These are phyloP conservation scores for Sapayoa aenigma DNA, from an alignment of 2,113 vertebrate species.

Conservation along the genomic window DNA sequence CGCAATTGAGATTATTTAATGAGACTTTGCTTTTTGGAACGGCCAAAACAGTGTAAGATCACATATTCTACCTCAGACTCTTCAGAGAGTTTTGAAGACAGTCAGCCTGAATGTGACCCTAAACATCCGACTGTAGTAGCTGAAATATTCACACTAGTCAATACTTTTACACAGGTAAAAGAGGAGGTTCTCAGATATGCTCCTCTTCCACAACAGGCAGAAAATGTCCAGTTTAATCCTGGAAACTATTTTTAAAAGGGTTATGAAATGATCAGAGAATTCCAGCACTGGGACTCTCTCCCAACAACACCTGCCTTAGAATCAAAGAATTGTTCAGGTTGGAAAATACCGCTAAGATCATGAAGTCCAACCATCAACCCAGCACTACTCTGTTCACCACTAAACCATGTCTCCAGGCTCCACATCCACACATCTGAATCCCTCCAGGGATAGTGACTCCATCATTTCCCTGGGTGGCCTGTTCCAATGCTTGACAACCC, in stretches of 20 bases:
- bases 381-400: not conserved
- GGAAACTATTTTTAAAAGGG: not conserved
- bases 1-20: not conserved
- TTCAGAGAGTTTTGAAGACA: not conserved
- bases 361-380: not conserved
- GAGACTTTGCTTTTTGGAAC: not conserved
- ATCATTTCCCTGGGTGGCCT: not conserved
- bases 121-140: not conserved
- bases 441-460: not conserved
- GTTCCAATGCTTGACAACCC: not conserved
- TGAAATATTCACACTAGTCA: not conserved
- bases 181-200: not conserved
- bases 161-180: not conserved
- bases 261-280: not conserved
- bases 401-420: fast-evolving
- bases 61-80: not conserved
- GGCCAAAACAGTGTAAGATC: not conserved
- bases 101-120: not conserved
- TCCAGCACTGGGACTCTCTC: not conserved
- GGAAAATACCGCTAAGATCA: not conserved
- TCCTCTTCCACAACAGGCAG: not conserved
- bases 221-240: not conserved
- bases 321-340: not conserved
- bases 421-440: not conserved
- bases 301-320: not conserved